Evolutionary conservation across 1,140 invertebrate genomes (phyloP), one percentile per base, ranked within the genome.

Genomic region (Nixonia krombeini): DNA sequence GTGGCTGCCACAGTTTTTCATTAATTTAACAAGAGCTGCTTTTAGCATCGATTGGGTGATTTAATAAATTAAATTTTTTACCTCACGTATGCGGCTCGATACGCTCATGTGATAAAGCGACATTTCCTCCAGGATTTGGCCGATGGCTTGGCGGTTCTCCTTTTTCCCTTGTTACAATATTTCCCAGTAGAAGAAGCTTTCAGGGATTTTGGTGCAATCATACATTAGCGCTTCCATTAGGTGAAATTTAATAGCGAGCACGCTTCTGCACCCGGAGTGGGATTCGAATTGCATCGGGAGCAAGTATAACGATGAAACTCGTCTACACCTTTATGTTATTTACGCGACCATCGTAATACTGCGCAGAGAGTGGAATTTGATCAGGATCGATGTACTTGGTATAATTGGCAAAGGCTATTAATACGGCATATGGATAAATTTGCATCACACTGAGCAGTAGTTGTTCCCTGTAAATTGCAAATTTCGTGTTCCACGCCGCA

Each of bases 201-300:
- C 40, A n/a, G 41, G 41, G 59, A 18, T 18, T 64, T 56, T 40
- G 53, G 49, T 64, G 57, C 41, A 74, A 65, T 31, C 75, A 68
- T 68, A 61, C 61, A 62, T 64, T 64, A 65, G 61, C 66, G 70
- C 53, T 47, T 63, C 71, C 74, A 75, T 75, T 74, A 69, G 58
- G 69, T 38, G 58, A 72, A 73, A 77, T 76, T 79, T 76, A 76
- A 79, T 79, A 75, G 74, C 72, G 75, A 76, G 65, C 47, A 75
- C 59, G 69, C 62, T 44, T 62, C 26, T 75, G n/a, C n/a, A n/a
- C n/a, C 74, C 42, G 42, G 57, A 47, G 16, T 44, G 66, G 70
- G 78, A 78, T 80, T 78, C 71, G 79, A 75, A 81, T 77, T 79
- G 73, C n/a, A n/a, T 79, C 35, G 10, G 79, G 74, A 70, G 72